Evolutionary conservation across 2,888 invertebrate species (phyloP).

Genomic region (Bellardia pandia): DNA sequence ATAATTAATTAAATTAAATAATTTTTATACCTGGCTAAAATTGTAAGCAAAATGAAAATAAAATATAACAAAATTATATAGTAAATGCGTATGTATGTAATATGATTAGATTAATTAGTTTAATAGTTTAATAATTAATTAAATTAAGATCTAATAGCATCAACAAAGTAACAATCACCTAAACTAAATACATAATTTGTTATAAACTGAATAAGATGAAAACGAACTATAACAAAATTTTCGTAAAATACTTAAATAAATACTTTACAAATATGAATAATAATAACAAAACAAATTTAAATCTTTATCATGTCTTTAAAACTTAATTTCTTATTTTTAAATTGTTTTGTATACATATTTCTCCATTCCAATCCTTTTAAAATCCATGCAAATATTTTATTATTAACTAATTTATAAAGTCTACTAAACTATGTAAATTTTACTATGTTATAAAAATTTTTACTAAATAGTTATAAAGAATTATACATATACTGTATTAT

Average conservation of each 20-base stretch:
- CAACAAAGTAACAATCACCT: conserved; percentile 52
- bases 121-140: conserved; percentile 30
- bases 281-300: background rate
- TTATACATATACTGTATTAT: conserved; percentile 33
- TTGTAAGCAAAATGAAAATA: conserved; percentile 40
- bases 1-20: conserved; percentile 54
- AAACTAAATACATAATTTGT: conserved; percentile 42
- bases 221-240: conserved; percentile 3
- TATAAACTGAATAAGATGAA: conserved; percentile 38
- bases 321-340: background rate
- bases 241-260: conserved; percentile 28
- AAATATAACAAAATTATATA: conserved; percentile 26
- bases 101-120: conserved; percentile 58
- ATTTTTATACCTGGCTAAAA: conserved; percentile 70
- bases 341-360: conserved; percentile 1
- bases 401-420: conserved; percentile 39
- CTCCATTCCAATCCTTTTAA: background rate
- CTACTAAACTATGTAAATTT: conserved; percentile 28
- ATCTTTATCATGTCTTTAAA: background rate
- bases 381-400: background rate
- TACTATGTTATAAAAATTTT: conserved; percentile 53
- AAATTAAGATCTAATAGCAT: conserved; percentile 49
- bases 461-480: conserved; percentile 1
- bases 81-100: conserved; percentile 46
- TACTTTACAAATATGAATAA: conserved; percentile 18